Evolutionary conservation across 2,797 vertebrate species (phyloP).

Genomic region (Scolopax bukidnonensis): DNA sequence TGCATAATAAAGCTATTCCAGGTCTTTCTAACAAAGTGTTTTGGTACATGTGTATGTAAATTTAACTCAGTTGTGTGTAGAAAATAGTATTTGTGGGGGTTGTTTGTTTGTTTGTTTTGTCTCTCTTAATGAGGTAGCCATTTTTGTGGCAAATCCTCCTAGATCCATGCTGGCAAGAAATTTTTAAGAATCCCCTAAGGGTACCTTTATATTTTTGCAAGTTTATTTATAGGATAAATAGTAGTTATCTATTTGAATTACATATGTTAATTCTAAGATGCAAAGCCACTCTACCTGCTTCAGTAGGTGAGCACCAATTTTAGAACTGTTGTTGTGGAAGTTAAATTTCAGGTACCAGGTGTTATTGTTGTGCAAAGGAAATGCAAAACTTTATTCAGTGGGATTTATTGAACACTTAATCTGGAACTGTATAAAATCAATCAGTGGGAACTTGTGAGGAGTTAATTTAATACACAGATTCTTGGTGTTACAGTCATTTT

Average conservation of each 20-base stretch:
- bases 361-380: not conserved
- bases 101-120: not conserved
- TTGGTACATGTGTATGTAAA: not conserved
- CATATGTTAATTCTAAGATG: not conserved
- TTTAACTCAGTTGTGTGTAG: not conserved
- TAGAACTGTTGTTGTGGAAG: not conserved
- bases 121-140: not conserved
- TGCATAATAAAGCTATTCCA: not conserved
- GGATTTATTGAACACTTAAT: not conserved
- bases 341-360: not conserved
- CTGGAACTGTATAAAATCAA: not conserved
- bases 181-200: not conserved
- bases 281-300: not conserved
- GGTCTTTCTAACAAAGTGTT: not conserved
- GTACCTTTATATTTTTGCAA: not conserved
- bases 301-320: not conserved
- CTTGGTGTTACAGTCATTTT: not conserved
- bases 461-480: not conserved
- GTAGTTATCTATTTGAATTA: not conserved
- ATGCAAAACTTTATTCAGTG: not conserved
- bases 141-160: not conserved
- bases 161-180: not conserved
- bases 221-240: not conserved
- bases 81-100: not conserved
- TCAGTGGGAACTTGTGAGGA: not conserved